Evolutionary conservation across 2,888 invertebrate species (phyloP).

Genomic region (Lepetodrilus schrolli): DNA sequence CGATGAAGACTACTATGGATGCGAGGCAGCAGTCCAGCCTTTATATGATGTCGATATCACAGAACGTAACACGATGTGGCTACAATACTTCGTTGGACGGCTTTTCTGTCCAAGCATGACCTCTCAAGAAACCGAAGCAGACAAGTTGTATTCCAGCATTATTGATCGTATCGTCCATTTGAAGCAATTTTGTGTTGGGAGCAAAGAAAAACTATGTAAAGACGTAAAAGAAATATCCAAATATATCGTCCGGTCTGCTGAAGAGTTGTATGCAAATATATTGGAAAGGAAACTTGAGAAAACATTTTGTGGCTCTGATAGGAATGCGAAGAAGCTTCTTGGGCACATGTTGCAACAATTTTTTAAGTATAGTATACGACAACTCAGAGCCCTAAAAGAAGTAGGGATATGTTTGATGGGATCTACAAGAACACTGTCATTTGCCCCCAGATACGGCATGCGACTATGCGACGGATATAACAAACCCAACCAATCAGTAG

Average conservation of each 20-base stretch:
- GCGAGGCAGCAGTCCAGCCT: constrained; percentile 55
- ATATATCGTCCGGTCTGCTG: constrained; percentile 35
- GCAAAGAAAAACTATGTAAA: neutral
- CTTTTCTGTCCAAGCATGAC: constrained; percentile 54
- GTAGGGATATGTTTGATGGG: constrained; percentile 59
- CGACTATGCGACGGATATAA: constrained; percentile 60
- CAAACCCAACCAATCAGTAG: constrained; percentile 48
- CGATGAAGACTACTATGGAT: constrained; percentile 67
- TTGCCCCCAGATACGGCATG: constrained; percentile 39
- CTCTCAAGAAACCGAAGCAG: constrained; percentile 48
- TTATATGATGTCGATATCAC: constrained; percentile 49
- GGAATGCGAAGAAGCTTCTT: neutral
- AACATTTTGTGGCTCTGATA: constrained; percentile 29
- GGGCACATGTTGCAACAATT: constrained; percentile 37
- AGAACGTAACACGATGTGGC: constrained; percentile 34
- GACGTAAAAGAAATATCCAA: constrained; percentile 29
- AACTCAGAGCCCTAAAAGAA: constrained; percentile 47
- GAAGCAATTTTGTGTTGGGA: neutral
- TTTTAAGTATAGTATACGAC: constrained; percentile 41
- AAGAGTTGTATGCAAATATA: constrained; percentile 15
- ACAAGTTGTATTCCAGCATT: constrained; percentile 36
- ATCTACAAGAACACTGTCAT: constrained; percentile 47
- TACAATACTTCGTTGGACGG: constrained; percentile 45
- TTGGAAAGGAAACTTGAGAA: neutral
- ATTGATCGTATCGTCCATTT: constrained; percentile 22